These are phyloP conservation scores for Sturnus vulgaris DNA, from an alignment of 2,113 vertebrate species.

Conservation along the genomic window DNA sequence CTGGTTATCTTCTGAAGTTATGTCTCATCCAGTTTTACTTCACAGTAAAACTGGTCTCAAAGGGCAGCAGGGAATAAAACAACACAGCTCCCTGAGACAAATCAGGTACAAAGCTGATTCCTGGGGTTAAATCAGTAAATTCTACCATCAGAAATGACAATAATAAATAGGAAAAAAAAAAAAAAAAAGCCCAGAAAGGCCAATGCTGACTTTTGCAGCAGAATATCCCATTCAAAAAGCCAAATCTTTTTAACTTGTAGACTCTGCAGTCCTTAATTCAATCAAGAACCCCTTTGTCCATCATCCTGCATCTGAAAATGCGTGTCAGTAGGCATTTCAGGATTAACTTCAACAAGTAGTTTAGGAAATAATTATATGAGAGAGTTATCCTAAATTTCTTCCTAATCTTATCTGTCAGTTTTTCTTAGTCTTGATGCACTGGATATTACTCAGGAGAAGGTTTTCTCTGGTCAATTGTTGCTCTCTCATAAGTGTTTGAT, in stretches of 20 bases:
- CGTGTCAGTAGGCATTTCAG: background rate
- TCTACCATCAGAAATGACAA: background rate
- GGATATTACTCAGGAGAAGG: background rate
- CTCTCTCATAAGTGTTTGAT: background rate
- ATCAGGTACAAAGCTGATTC: background rate
- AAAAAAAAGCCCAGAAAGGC: background rate
- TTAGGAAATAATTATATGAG: background rate
- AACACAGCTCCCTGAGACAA: background rate
- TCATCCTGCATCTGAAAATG: background rate
- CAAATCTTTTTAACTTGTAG: background rate
- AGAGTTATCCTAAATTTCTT: background rate
- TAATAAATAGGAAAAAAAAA: background rate
- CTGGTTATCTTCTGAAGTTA: background rate
- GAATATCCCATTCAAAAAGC: background rate
- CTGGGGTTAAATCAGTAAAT: background rate
- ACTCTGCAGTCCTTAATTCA: background rate
- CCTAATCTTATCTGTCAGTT: background rate
- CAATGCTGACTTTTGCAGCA: background rate
- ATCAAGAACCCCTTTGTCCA: background rate
- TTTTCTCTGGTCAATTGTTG: background rate
- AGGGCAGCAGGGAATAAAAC: background rate
- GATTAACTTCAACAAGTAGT: background rate
- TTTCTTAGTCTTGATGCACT: background rate
- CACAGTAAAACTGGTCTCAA: background rate
- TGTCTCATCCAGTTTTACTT: background rate